phyloP scores from a whole-genome alignment of 2,113 vertebrate species.

The Istiophorus platypterus region DNA sequence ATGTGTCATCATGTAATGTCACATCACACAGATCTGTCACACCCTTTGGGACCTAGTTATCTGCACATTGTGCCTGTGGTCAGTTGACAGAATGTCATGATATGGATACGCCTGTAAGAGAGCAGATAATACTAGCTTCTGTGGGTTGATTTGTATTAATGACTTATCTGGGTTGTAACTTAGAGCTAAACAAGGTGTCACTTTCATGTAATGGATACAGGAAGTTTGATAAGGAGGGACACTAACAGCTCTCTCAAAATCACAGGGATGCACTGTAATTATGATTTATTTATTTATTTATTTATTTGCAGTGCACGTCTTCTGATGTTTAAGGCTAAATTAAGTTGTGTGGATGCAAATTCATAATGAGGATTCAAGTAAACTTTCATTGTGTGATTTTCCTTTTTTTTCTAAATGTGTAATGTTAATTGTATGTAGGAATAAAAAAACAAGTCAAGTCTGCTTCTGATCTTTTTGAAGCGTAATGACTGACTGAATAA shows the following conservation, averaged over 20 bases:
- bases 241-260: not conserved
- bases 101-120: not conserved
- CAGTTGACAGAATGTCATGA: slow-evolving; percentile 6
- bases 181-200: not conserved
- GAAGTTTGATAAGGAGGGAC: not conserved
- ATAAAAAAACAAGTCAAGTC: not conserved
- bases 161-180: not conserved
- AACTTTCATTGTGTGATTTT: not conserved
- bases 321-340: not conserved
- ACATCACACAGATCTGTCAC: slow-evolving; percentile 19
- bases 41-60: slow-evolving; percentile 6
- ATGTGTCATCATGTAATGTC: slow-evolving; percentile 21
- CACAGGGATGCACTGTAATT: not conserved
- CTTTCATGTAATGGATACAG: not conserved
- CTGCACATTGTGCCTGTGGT: slow-evolving; percentile 2
- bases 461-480: not conserved
- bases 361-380: not conserved
- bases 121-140: not conserved
- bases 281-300: not conserved
- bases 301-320: not conserved
- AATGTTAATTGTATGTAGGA: not conserved
- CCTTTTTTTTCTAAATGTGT: not conserved
- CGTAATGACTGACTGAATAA: not conserved
- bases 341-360: not conserved
- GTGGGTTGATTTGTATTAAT: not conserved